These are phyloP conservation scores for Drosophila nebulosa DNA, from an alignment of 1,140 invertebrate species.

Conservation along the genomic window DNA sequence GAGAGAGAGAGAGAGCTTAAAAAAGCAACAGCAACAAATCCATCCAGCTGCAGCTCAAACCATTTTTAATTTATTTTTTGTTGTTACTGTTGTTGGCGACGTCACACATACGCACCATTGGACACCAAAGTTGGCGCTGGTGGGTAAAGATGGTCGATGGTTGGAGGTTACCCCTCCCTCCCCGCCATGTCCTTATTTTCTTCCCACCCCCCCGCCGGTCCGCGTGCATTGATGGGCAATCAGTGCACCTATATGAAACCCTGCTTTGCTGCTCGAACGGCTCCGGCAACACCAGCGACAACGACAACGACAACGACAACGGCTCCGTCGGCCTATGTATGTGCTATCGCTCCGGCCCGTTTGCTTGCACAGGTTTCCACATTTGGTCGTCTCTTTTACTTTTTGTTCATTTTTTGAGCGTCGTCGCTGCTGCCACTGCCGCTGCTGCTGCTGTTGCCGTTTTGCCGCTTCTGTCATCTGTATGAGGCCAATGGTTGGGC, in stretches of 20 bases:
- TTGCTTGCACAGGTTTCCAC: conserved; percentile 70
- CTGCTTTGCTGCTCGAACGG: conserved; percentile 10
- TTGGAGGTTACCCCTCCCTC: not conserved
- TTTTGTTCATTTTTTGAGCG: conserved; percentile 75
- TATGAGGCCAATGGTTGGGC: conserved; percentile 16
- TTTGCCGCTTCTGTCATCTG: not conserved
- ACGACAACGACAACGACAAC: not conserved
- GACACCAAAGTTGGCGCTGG: not conserved
- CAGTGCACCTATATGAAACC: conserved; percentile 69
- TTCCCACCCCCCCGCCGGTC: not conserved
- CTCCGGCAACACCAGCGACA: not conserved
- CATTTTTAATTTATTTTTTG: conserved; percentile 59
- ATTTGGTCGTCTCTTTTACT: conserved; percentile 77
- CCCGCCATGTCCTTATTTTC: too few species aligned
- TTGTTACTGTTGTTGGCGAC: conserved; percentile 44
- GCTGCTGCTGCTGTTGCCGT: not conserved
- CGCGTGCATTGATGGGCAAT: conserved; percentile 50
- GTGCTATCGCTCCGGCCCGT: conserved; percentile 66
- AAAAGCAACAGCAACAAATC: conserved; percentile 24
- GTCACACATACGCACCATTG: conserved; percentile 59
- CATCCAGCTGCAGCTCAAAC: conserved; percentile 37
- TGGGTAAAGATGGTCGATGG: not conserved
- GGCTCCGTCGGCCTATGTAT: not conserved
- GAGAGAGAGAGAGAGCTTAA: conserved; percentile 30
- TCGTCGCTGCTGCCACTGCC: conserved; percentile 33